Evolutionary conservation across 1,140 invertebrate genomes (phyloP).

Genomic region (Danaus plexippus): DNA sequence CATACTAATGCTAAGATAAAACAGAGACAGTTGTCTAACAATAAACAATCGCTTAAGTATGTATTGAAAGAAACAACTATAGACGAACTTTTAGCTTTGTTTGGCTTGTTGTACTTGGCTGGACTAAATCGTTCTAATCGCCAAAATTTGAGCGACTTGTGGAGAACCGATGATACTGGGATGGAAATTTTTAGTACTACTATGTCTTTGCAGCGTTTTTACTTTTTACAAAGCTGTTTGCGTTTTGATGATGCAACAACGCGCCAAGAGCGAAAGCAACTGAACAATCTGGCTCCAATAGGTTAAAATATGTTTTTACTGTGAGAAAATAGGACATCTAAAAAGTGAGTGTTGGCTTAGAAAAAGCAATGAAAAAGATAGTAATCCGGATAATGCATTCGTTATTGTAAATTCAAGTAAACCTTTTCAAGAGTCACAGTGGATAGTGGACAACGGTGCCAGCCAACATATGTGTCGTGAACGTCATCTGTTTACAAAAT

Average conservation of each 20-base stretch:
- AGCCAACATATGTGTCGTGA: too few species aligned
- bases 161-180: slow-evolving; percentile 11
- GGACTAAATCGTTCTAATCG: slow-evolving; percentile 13
- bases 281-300: slow-evolving; percentile 1
- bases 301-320: too few species aligned
- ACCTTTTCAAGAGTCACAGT: too few species aligned
- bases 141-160: slow-evolving; percentile 13
- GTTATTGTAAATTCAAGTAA: too few species aligned
- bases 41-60: slow-evolving; percentile 14
- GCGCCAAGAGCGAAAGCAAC: slow-evolving; percentile 24
- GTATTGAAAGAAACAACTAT: slow-evolving; percentile 17
- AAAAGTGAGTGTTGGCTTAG: too few species aligned
- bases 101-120: slow-evolving; percentile 16
- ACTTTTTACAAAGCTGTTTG: slow-evolving; percentile 11
- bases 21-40: slow-evolving; percentile 14
- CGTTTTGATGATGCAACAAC: slow-evolving; percentile 30
- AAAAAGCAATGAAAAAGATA: too few species aligned
- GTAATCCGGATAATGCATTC: too few species aligned
- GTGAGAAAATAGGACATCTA: too few species aligned
- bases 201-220: slow-evolving; percentile 14
- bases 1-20: slow-evolving; percentile 15
- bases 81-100: slow-evolving; percentile 13
- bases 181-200: slow-evolving; percentile 7
- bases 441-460: too few species aligned
- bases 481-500: too few species aligned